phyloP scores from a whole-genome alignment of 2,113 vertebrate genomes.

The Callipepla californica region DNA sequence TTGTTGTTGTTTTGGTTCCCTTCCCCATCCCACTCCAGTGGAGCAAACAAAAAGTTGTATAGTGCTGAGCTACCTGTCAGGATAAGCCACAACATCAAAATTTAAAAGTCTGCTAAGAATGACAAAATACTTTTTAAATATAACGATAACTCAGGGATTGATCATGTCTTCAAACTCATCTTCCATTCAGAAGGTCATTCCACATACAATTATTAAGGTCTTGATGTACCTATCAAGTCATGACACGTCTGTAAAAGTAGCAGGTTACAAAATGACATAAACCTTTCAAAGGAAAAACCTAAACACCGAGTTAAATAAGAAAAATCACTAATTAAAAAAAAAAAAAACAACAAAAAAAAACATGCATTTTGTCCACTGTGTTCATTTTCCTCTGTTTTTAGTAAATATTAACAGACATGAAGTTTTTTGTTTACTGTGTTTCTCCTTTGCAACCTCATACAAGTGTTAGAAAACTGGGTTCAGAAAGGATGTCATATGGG shows the following conservation, averaged over 20 bases:
- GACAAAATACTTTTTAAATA: not conserved
- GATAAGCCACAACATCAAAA: not conserved
- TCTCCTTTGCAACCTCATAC: not conserved
- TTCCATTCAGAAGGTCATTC: not conserved
- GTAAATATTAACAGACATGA: not conserved
- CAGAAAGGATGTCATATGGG: not conserved
- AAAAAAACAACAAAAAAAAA: not conserved
- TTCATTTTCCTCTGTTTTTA: not conserved
- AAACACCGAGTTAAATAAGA: not conserved
- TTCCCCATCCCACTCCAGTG: not conserved
- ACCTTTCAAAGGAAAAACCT: not conserved
- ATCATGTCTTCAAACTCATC: not conserved
- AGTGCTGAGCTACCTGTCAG: not conserved
- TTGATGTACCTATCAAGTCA: not conserved
- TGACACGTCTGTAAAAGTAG: not conserved
- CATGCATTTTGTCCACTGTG: not conserved
- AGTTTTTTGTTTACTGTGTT: not conserved
- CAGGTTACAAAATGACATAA: not conserved
- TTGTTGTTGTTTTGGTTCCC: not conserved
- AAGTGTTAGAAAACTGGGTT: not conserved
- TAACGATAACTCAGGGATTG: not conserved
- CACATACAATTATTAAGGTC: not conserved
- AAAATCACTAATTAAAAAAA: not conserved
- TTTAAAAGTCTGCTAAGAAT: not conserved
- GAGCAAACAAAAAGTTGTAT: not conserved